A percentile compares a stretch with the other conserved stretches of the same genome.
Evolutionary conservation across 2,113 vertebrate species (phyloP).

Genomic region (Dasyprocta punctata): DNA sequence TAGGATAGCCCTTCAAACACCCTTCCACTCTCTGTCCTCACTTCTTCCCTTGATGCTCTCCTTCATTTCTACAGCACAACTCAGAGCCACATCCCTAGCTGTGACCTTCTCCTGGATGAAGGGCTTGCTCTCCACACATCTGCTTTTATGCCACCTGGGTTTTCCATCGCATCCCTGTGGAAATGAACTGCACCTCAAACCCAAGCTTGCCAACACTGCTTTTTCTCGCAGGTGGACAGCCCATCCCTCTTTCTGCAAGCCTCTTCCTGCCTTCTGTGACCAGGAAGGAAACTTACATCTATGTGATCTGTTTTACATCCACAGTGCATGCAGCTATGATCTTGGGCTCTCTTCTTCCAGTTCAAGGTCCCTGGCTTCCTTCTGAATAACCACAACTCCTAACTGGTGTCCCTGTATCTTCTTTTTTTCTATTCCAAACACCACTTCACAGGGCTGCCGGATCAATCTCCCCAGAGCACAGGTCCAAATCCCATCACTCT

Average conservation of each 20-base stretch:
- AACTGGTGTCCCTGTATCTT: background rate
- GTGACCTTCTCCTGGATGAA: background rate
- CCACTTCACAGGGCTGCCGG: background rate
- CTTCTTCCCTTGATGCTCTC: background rate
- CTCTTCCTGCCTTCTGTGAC: background rate
- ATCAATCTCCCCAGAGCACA: background rate
- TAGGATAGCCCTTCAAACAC: background rate
- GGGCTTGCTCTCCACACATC: background rate
- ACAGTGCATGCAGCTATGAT: background rate
- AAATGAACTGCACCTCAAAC: background rate
- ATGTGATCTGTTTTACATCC: background rate
- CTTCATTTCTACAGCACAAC: background rate
- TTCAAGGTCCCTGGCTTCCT: background rate
- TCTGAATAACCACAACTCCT: background rate
- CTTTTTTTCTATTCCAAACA: background rate
- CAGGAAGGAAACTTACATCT: background rate
- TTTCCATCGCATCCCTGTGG: background rate
- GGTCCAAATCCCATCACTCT: background rate
- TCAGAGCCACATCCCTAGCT: background rate
- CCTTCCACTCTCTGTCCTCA: background rate
- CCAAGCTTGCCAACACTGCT: too few species aligned
- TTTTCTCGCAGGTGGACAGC: accelerated
- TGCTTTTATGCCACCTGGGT: background rate
- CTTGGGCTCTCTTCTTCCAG: background rate
- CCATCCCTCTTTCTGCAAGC: background rate